phyloP scores from a whole-genome alignment of 2,797 vertebrate genomes.

The Spinus olivaceus region DNA sequence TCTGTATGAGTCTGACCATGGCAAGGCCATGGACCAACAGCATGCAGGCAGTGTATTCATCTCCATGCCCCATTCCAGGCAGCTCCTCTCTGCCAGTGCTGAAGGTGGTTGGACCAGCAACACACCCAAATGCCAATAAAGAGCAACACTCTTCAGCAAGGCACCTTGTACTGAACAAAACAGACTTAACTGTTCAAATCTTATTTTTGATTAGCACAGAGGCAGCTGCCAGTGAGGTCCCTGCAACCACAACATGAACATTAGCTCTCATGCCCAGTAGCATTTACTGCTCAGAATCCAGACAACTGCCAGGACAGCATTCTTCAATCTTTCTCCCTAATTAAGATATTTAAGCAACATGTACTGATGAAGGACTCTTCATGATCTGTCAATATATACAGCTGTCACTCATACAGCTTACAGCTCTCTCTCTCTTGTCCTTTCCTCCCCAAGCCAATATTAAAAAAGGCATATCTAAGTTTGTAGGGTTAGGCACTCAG shows the following conservation, averaged over 20 bases:
- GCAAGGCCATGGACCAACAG: accelerated
- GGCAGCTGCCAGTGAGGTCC: not conserved
- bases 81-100: not conserved
- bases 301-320: not conserved
- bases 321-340: not conserved
- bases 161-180: not conserved
- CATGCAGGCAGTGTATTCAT: not conserved
- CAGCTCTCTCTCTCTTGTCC: not conserved
- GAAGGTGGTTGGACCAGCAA: not conserved
- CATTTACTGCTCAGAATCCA: accelerated
- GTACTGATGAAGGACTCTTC: not conserved
- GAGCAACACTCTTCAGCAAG: not conserved
- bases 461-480: not conserved
- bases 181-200: not conserved
- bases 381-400: not conserved
- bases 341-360: not conserved
- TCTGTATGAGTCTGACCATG: not conserved
- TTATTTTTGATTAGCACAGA: not conserved
- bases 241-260: accelerated
- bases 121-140: not conserved
- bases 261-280: not conserved
- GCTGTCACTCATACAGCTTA: not conserved
- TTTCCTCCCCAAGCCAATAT: not conserved
- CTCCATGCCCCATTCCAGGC: accelerated
- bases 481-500: not conserved